Conservation (phyloP, 1,140 invertebrate species). For the Drosophila parabipectinata region DNA sequence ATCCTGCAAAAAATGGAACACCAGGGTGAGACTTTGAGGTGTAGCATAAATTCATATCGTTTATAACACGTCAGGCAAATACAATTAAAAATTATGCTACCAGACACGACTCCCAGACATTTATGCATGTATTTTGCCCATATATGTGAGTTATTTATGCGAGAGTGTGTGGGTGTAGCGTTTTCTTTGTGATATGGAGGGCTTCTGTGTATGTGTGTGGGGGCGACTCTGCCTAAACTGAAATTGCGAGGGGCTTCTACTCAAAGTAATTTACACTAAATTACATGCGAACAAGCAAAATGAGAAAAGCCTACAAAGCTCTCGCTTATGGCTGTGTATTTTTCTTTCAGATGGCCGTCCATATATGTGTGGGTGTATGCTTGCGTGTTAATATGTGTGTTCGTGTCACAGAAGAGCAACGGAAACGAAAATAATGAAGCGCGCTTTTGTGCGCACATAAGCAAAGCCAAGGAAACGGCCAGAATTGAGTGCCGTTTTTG, state of each 20-base stretch:
- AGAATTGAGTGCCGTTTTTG: constrained; percentile 34
- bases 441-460: constrained; percentile 69
- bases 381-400: constrained; percentile 31
- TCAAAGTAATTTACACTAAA: constrained; percentile 77
- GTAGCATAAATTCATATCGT: constrained; percentile 53
- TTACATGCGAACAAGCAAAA: constrained; percentile 70
- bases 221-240: constrained; percentile 44
- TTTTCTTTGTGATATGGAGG: constrained; percentile 18
- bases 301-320: constrained; percentile 57
- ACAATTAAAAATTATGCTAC: constrained; percentile 73
- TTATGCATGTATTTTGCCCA: background rate
- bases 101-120: constrained; percentile 39
- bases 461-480: constrained; percentile 45
- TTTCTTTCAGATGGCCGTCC: constrained; percentile 4
- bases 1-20: constrained; percentile 8
- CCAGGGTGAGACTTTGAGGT: constrained; percentile 20
- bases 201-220: constrained; percentile 6
- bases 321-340: constrained; percentile 17
- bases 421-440: constrained; percentile 73
- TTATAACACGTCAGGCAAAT: constrained; percentile 63
- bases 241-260: constrained; percentile 56
- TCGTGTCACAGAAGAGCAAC: constrained; percentile 53
- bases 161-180: constrained; percentile 5
- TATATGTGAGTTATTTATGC: constrained; percentile 16
- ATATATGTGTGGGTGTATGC: background rate